These are phyloP conservation scores for Drosophila mimetica DNA, from an alignment of 2,888 invertebrate genomes.

Conservation along the genomic window DNA sequence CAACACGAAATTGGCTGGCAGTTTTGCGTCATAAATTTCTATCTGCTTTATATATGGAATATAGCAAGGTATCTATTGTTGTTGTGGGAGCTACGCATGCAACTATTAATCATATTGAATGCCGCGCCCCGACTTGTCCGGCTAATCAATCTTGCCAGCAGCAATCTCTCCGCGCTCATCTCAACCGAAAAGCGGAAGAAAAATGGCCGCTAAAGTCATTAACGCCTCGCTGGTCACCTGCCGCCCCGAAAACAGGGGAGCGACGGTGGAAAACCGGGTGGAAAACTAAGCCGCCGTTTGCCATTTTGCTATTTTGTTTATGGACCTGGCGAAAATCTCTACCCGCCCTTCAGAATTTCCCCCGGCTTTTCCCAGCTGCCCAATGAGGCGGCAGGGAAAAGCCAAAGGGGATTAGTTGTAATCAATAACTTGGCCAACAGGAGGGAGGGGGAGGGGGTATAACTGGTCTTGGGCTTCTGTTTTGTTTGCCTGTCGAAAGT, in stretches of 20 bases:
- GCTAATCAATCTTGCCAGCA: constrained; percentile 70
- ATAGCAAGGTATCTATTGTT: too few species aligned
- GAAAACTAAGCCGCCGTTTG: constrained; percentile 61
- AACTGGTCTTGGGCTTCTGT: constrained; percentile 44
- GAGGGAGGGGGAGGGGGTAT: background rate
- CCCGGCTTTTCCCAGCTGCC: constrained; percentile 48
- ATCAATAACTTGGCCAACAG: constrained; percentile 77
- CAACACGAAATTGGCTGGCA: constrained; percentile 74
- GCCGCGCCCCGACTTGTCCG: constrained; percentile 43
- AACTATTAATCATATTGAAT: constrained; percentile 77
- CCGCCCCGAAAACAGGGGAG: constrained; percentile 45
- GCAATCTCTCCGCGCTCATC: constrained; percentile 49
- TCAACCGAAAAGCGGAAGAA: constrained; percentile 52
- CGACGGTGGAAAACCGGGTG: background rate
- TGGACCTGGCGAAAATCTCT: constrained; percentile 69
- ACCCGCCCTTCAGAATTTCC: background rate
- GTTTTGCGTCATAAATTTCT: constrained; percentile 65
- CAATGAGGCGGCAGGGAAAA: constrained; percentile 79
- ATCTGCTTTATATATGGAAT: constrained; percentile 28
- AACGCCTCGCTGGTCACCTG: constrained; percentile 74
- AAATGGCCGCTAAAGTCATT: constrained; percentile 78
- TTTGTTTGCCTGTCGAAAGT: constrained; percentile 72
- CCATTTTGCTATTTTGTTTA: constrained; percentile 72
- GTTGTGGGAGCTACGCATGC: constrained; percentile 69
- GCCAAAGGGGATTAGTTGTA: constrained; percentile 80